Evolutionary conservation across 2,888 invertebrate genomes (phyloP), one percentile per base, ranked within the genome.

Genomic region (Cheilosia variabilis): DNA sequence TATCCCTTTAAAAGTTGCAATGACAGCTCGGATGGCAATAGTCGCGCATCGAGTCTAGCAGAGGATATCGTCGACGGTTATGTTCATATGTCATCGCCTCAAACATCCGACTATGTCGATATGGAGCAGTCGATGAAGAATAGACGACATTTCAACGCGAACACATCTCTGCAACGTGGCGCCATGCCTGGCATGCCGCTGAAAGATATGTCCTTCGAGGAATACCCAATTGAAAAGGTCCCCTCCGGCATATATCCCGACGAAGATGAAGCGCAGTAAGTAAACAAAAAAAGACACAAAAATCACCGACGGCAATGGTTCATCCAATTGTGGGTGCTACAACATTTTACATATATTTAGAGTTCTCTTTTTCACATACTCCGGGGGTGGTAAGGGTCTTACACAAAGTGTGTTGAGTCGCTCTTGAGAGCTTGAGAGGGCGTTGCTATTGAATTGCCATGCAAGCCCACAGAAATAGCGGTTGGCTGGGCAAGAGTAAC

Each of bases 111-210:
- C 22, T 95, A 95, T 89, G 94, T 95, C 43, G 95, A 95, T 88
- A 95, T 95, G 95, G 93, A 93, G 80, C 93, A 93, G 50, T 88
- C 79, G 6, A 41, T 91, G 24, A 65, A 79, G n/a, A 87, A 73
- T 37, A 80, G 87, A 19, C 87, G 87, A 37, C 81, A 91, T 10
- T 47, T 27, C 27, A 77, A 77, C 43, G 19, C 62, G 13, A 75
- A 53, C 9, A 92, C 94, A 91, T 95, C 95, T 0, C 94, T 94
- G 19, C 93, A 95, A 2, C 95, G 96, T 88, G 96, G 96, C 60
- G 94, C 96, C 22, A 96, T 96, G 63, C 96, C 95, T 73, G 96
- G 96, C 50, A 97, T 96, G 10, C 97, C 97, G n/a, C 96, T 96
- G 58, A 96, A 96, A 0, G 96, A 96, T 90, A 93, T 95, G 52